These are phyloP conservation scores for Cataglyphis rosenhaueri DNA, from an alignment of 2,888 invertebrate genomes.

Conservation along the genomic window DNA sequence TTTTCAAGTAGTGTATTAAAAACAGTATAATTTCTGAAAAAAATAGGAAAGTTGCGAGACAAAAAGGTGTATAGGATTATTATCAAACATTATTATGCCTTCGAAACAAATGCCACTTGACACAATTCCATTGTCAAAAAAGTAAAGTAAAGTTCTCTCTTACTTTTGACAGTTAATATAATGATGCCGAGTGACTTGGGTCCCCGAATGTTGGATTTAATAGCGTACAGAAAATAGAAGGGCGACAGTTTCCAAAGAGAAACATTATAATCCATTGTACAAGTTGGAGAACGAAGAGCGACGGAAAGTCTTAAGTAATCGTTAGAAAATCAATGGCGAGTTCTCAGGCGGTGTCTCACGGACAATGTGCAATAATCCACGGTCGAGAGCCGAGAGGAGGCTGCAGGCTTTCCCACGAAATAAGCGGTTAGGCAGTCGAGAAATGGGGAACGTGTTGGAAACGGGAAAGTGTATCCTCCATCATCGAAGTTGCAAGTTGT, in stretches of 20 bases:
- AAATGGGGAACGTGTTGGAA: slow-evolving; percentile 67
- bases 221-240: slow-evolving; percentile 34
- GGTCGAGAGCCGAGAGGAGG: slow-evolving; percentile 57
- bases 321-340: slow-evolving; percentile 56
- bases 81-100: neutral
- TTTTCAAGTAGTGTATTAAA: neutral
- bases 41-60: neutral
- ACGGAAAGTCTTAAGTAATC: slow-evolving; percentile 54
- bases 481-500: slow-evolving; percentile 74
- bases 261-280: slow-evolving; percentile 53
- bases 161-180: slow-evolving; percentile 15
- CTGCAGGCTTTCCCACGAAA: slow-evolving; percentile 71
- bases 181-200: slow-evolving; percentile 3
- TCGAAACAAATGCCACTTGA: neutral
- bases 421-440: slow-evolving; percentile 68
- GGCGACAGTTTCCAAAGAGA: slow-evolving; percentile 46
- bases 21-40: neutral
- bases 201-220: slow-evolving; percentile 26
- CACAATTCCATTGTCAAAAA: slow-evolving; percentile 7
- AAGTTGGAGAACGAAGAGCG: slow-evolving; percentile 48
- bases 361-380: slow-evolving; percentile 67
- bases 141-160: neutral
- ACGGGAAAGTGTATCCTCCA: slow-evolving; percentile 72
- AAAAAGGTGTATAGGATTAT: neutral
- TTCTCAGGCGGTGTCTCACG: slow-evolving; percentile 53